Evolutionary conservation across 2,113 vertebrate species (phyloP), one percentile per base, ranked within the genome.

Genomic region (Catharus fuscescens): DNA sequence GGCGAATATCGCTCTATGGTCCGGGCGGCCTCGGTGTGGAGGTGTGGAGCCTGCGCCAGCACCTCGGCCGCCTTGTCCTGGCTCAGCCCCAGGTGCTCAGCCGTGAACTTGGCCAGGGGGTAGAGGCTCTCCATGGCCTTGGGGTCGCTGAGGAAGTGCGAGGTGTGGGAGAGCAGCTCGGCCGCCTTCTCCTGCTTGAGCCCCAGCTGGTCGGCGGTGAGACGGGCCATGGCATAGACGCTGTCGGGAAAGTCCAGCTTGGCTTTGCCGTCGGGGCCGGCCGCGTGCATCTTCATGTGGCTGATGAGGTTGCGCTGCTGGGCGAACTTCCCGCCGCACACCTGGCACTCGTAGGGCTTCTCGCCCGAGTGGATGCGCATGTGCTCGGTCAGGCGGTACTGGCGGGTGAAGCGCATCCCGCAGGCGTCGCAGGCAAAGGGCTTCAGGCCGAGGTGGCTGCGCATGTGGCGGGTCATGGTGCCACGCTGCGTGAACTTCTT

Each of bases 401-500:
- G 99, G 44, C 99, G 98, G 19, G 99, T 99, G 98, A 99, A 99
- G 95, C 99, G 99, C 99, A 99, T 99, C 92, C 99, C 99, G 31
- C 99, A 99, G 65, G 99, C 98, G 61, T 99, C 99, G 54, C 99
- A 99, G 66, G 99, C 99, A 5, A 99, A 99, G 50, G 99, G 99
- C 97, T 99, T 99, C 34, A 99, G 98, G 94, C 99, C 99, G 88
- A 99, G 97, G 96, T 99, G 99, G 97, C 99, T 99, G 84, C 99
- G 99, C 99, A 99, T 99, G 98, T 99, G 99, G 88, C 99, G 99
- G 8, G 99, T 99, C 99, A 99, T 99, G 97, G 99, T 99, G 93
- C 99, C 99, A 2, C 99, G 99, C 69, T 99, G 99, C n/a, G 99
- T 99, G 98, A 99, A 99, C 98, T 99, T 99, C 98, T 99, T 99